phyloP scores from a whole-genome alignment of 2,113 vertebrate genomes.

The Castor canadensis region DNA sequence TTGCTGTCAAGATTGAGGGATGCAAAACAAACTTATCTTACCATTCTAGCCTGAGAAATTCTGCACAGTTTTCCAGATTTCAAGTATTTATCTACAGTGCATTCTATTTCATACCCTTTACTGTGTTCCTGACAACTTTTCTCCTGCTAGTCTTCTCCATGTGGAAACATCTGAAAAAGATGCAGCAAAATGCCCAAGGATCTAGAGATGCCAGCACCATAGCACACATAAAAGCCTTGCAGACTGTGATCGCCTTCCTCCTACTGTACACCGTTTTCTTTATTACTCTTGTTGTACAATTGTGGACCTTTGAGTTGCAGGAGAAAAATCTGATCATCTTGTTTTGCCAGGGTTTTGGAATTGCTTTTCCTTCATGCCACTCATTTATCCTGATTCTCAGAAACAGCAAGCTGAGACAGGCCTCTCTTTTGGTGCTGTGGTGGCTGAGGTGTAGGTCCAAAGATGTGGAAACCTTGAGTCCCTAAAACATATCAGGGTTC shows the following conservation, averaged over 20 bases:
- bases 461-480: accelerated
- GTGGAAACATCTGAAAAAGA: not conserved
- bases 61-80: not conserved
- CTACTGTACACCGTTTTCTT: not conserved
- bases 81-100: too few relatives aligned
- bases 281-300: not conserved
- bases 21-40: not conserved
- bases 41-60: not conserved
- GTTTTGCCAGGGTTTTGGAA: not conserved
- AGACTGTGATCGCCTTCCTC: not conserved
- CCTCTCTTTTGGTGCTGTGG: not conserved
- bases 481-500: not conserved
- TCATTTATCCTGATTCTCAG: not conserved
- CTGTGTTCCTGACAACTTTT: not conserved
- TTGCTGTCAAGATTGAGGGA: not conserved
- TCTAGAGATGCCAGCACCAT: not conserved
- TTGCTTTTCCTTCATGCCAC: not conserved
- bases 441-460: not conserved
- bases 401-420: not conserved
- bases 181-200: accelerated
- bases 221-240: not conserved
- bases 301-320: not conserved
- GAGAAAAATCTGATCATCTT: not conserved
- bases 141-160: not conserved
- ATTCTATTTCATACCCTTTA: not conserved